These are phyloP conservation scores for Rhinella marina DNA, from an alignment of 2,797 vertebrate genomes.

Conservation along the genomic window DNA sequence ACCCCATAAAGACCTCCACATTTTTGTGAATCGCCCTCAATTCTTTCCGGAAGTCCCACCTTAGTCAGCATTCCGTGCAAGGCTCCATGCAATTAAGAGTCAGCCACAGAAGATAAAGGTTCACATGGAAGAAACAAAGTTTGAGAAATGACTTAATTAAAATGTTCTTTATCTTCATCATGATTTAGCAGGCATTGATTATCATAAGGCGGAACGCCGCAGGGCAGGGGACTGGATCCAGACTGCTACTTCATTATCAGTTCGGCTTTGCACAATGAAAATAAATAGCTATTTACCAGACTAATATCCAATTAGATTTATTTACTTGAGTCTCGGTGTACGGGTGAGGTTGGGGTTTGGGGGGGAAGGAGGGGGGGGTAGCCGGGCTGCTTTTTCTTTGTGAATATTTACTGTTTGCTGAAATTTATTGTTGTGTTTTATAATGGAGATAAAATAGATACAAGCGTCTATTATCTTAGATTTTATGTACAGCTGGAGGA, in stretches of 20 bases:
- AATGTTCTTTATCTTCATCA: slow-evolving; percentile 58
- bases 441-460: slow-evolving; percentile 12
- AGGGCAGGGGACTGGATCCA: slow-evolving; percentile 34
- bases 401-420: slow-evolving; percentile 6
- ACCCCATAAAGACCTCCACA: not conserved
- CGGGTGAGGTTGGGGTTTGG: not conserved
- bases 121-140: slow-evolving; percentile 45
- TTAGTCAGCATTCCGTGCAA: slow-evolving; percentile 37
- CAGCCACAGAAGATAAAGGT: slow-evolving; percentile 38
- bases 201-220: slow-evolving; percentile 45
- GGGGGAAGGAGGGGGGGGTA: not conserved
- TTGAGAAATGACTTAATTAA: slow-evolving; percentile 58
- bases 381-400: not conserved
- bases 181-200: slow-evolving; percentile 54
- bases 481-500: slow-evolving; percentile 13
- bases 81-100: slow-evolving; percentile 45
- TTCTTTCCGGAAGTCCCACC: not conserved
- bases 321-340: slow-evolving; percentile 33
- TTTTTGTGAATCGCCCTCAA: slow-evolving; percentile 19
- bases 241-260: slow-evolving; percentile 54
- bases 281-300: slow-evolving; percentile 58
- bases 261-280: slow-evolving; percentile 48
- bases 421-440: slow-evolving; percentile 16
- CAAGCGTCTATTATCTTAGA: slow-evolving; percentile 6
- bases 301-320: slow-evolving; percentile 52